Conservation (phyloP, 2,797 vertebrate genomes). For the Pseudochromis fuscus region DNA sequence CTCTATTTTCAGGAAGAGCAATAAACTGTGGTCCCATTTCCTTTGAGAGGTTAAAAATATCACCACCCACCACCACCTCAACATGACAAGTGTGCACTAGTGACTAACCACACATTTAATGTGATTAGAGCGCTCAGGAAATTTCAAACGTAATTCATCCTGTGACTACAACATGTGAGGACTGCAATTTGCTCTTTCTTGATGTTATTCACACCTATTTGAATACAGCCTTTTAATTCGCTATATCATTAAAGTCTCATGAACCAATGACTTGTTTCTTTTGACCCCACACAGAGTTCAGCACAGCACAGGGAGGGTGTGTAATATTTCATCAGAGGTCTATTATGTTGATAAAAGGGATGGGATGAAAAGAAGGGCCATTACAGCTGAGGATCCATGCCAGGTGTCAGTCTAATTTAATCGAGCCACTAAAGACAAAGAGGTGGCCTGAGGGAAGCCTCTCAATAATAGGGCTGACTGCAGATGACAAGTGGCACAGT, state of each 20-base stretch:
- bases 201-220: slow-evolving; percentile 51
- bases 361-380: slow-evolving; percentile 64
- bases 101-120: slow-evolving; percentile 57
- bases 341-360: slow-evolving; percentile 71
- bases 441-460: slow-evolving; percentile 62
- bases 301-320: slow-evolving; percentile 45
- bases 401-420: slow-evolving; percentile 79
- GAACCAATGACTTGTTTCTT: slow-evolving; percentile 57
- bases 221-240: slow-evolving; percentile 66
- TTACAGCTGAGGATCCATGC: slow-evolving; percentile 63
- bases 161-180: slow-evolving; percentile 31
- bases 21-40: slow-evolving; percentile 32
- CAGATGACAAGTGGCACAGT: slow-evolving; percentile 69
- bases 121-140: slow-evolving; percentile 46
- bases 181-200: slow-evolving; percentile 25
- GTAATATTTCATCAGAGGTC: slow-evolving; percentile 70
- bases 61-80: slow-evolving; percentile 43
- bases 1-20: slow-evolving; percentile 54
- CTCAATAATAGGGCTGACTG: slow-evolving; percentile 68
- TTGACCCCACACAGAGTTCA: slow-evolving; percentile 41
- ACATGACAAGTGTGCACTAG: slow-evolving; percentile 40
- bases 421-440: slow-evolving; percentile 76
- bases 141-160: slow-evolving; percentile 54
- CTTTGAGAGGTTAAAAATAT: slow-evolving; percentile 62
- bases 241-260: slow-evolving; percentile 49